phyloP scores from a whole-genome alignment of 2,113 vertebrate genomes.

The Oxyruncus cristatus region DNA sequence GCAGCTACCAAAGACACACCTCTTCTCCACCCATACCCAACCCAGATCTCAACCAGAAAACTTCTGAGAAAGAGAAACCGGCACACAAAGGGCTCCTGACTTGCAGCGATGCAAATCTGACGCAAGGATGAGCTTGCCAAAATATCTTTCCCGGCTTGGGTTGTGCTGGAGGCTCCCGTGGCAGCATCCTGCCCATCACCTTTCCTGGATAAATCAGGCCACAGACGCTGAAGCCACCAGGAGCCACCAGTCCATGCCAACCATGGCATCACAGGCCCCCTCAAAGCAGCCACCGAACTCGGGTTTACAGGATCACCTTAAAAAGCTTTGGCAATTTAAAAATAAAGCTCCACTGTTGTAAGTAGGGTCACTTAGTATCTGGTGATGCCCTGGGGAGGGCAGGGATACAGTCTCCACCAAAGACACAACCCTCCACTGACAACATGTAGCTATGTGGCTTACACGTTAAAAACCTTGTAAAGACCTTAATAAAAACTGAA shows the following conservation, averaged over 20 bases:
- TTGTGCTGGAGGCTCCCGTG: background rate
- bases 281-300: fast-evolving
- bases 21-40: slow-evolving; percentile 15
- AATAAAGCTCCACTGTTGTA: background rate
- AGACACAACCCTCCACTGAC: background rate
- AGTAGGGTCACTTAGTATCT: fast-evolving
- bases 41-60: background rate
- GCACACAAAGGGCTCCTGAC: background rate
- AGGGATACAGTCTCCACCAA: background rate
- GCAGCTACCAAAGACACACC: background rate
- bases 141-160: background rate
- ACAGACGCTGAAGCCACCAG: background rate
- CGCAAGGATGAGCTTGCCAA: background rate
- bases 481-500: background rate
- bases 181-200: background rate
- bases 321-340: background rate
- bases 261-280: background rate
- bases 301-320: background rate
- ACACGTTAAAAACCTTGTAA: background rate
- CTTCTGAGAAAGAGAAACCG: slow-evolving; percentile 25
- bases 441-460: background rate
- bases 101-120: background rate
- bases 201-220: background rate
- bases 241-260: fast-evolving
- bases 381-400: fast-evolving